Percentiles rank a stretch among this genome's conserved stretches.
Evolutionary conservation across 2,113 vertebrate genomes (phyloP).

Genomic region (Lathamus discolor): DNA sequence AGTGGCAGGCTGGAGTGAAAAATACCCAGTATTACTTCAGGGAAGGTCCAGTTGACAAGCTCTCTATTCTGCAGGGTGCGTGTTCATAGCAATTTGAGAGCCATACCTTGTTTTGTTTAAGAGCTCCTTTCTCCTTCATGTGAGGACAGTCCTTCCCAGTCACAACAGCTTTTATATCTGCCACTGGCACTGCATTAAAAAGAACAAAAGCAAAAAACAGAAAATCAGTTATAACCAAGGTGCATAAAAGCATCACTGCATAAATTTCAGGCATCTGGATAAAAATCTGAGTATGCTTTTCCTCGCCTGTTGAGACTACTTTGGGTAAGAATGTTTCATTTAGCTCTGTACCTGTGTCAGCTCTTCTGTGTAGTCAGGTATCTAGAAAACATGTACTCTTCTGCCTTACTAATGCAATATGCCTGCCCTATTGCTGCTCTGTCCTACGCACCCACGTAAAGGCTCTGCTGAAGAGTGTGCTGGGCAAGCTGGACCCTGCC

Average conservation of each 20-base stretch:
- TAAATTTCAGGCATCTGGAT: background rate
- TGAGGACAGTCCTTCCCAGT: conserved; percentile 99
- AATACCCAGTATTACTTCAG: background rate
- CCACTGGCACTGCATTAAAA: conserved; percentile 90
- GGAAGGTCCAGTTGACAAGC: background rate
- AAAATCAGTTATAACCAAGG: background rate
- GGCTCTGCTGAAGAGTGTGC: background rate
- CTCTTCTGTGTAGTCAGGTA: background rate
- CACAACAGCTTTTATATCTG: conserved; percentile 98
- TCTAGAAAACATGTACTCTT: background rate
- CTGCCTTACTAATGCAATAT: background rate
- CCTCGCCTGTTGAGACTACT: background rate
- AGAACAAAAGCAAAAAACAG: conserved; percentile 19
- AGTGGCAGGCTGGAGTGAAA: background rate
- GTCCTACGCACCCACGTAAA: background rate
- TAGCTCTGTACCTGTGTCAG: background rate
- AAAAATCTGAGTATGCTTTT: background rate
- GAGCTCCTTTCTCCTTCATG: conserved; percentile 99
- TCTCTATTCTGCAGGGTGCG: background rate
- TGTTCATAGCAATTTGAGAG: background rate
- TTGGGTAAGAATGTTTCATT: background rate
- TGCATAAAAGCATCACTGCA: too few species aligned
- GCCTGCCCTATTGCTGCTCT: background rate
- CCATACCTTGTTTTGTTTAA: conserved; percentile 98
- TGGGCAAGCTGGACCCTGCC: background rate